Base-by-base conservation (phyloP, 2,797 vertebrate genomes). In the Gouania willdenowi region DNA sequence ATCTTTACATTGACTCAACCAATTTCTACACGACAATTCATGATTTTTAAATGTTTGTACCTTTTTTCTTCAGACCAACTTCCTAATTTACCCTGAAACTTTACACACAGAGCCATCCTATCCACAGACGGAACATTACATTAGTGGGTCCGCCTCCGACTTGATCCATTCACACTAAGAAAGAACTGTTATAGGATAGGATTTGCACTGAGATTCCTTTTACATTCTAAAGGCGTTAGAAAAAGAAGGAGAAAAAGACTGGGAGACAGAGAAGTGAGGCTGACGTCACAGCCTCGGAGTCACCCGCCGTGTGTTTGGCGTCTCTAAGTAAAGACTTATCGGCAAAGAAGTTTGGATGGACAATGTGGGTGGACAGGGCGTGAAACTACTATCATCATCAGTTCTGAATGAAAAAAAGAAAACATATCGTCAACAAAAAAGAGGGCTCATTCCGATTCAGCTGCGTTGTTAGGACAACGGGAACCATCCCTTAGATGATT, bases 401-500 rank as follows among this genome's bases (percentile, higher is more conserved):
- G 92, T 91, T 92, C 89, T 91, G 89, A 90, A 90, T 91, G 92
- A 92, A 92, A 93, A 92, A 96, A 93, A 96, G 94, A 92, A 95
- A 97, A 97, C 93, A 94, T 93, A 94, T 92, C 92, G 93, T 84
- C 88, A 87, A 94, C 92, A 92, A 92, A 95, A 95, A 94, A 91
- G 85, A 55, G 87, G 91, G 88, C 89, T 89, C 89, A 91, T 94
- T 88, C 89, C 92, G 90, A 95, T 94, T 97, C 93, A 95, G 88
- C 90, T 82, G 88, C 90, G 94, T 98, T 95, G 94, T 98, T 97
- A 95, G 93, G 96, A 97, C 94, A 94, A 97, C 94, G 91, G 91
- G 89, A 97, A 96, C 91, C 92, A 97, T 97, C 92, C 93, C 93
- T 95, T 92, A 93, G 94, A 94, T 94, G 93, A 98, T 98, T 98